Percentiles rank a stretch among this genome's conserved stretches.
Evolutionary conservation across 92 coral and sea anemone genomes (phyloP).

Genomic region (Desmophyllum pertusum): DNA sequence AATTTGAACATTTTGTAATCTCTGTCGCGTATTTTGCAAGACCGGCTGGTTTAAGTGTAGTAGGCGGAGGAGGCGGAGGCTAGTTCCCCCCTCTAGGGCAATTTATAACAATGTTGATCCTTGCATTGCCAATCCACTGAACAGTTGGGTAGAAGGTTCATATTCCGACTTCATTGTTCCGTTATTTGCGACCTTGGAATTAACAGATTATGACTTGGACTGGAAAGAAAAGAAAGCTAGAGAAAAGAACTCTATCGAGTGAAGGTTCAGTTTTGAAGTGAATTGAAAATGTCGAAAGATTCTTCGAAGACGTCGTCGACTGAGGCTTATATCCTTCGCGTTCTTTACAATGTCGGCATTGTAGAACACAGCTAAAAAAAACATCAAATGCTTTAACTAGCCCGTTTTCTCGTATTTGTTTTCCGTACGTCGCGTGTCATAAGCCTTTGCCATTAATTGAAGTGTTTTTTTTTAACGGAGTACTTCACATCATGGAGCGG

Average conservation of each 20-base stretch:
- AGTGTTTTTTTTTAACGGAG: neutral
- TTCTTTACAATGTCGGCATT: neutral
- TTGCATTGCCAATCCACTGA: neutral
- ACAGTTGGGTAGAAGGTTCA: neutral
- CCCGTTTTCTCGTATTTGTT: neutral
- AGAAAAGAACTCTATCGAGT: neutral
- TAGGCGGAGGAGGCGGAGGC: neutral
- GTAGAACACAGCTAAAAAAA: no score
- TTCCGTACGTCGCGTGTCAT: slow-evolving; percentile 5
- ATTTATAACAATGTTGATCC: neutral
- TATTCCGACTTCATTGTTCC: no score
- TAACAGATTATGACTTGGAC: neutral
- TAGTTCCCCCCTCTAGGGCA: neutral
- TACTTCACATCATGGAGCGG: neutral
- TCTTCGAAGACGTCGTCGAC: no score
- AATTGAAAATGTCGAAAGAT: neutral
- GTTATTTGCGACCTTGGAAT: no score
- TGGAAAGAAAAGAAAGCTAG: neutral
- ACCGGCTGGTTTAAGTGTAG: no score
- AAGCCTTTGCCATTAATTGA: neutral
- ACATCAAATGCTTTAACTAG: neutral
- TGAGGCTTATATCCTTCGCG: no score
- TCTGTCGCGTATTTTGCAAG: neutral
- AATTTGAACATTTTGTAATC: no score
- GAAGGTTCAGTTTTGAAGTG: neutral